A percentile compares a stretch with the other conserved stretches of the same genome.
Conservation (phyloP, 2,888 invertebrate species). For the Argyresthia goedartella region DNA sequence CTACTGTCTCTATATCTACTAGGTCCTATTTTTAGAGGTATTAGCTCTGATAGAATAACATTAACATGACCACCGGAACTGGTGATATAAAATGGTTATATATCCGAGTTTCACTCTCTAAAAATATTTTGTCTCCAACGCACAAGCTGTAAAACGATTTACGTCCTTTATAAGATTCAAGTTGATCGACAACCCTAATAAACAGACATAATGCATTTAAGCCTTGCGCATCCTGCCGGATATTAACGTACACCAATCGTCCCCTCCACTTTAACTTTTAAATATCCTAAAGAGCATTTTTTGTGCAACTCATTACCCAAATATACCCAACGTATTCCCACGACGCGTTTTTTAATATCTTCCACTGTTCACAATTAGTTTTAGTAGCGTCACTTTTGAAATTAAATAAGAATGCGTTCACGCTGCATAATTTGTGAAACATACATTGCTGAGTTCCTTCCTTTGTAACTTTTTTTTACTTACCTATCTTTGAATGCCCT, state of each 20-base stretch:
- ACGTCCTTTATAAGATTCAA: neutral
- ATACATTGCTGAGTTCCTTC: constrained; percentile 22
- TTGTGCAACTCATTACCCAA: constrained; percentile 53
- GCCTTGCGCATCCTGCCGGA: constrained; percentile 57
- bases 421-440: constrained; percentile 57
- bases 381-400: constrained; percentile 19
- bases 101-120: too few species aligned
- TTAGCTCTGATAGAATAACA: constrained; percentile 1
- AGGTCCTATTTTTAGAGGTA: too few species aligned
- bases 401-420: constrained; percentile 51
- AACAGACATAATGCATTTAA: constrained; percentile 37
- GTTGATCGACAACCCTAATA: constrained; percentile 27
- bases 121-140: too few species aligned
- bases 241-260: constrained; percentile 61
- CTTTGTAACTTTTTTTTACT: constrained; percentile 23
- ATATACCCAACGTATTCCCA: constrained; percentile 53
- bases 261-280: constrained; percentile 48
- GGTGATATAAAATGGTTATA: too few species aligned
- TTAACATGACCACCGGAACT: neutral
- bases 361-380: constrained; percentile 50
- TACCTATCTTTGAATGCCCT: constrained; percentile 29
- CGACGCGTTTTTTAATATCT: constrained; percentile 41
- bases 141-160: neutral
- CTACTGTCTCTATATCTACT: too few species aligned
- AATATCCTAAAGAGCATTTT: constrained; percentile 40